phyloP scores from a whole-genome alignment of 1,140 invertebrate genomes.

The Maniola jurtina region DNA sequence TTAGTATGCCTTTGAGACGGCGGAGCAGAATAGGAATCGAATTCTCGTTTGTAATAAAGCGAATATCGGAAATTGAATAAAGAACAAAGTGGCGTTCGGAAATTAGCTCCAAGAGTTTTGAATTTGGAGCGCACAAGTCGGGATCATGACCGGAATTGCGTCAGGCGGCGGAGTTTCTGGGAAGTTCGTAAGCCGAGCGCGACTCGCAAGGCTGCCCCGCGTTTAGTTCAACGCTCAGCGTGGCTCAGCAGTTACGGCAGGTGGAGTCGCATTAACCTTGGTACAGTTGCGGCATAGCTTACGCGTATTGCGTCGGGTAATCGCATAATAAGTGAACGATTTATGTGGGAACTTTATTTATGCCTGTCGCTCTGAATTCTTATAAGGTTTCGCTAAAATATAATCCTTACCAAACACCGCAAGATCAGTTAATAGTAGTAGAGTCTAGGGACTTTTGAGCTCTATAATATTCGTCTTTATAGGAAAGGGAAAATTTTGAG shows the following conservation, averaged over 20 bases:
- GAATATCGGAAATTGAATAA: constrained; percentile 77
- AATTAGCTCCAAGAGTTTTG: constrained; percentile 74
- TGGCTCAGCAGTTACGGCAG: constrained; percentile 21
- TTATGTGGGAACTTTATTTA: constrained; percentile 2
- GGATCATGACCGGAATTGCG: constrained; percentile 76
- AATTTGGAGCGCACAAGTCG: constrained; percentile 57
- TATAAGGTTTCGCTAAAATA: too few species aligned
- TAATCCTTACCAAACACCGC: too few species aligned
- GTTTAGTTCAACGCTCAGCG: constrained; percentile 48
- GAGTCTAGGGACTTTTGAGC: too few species aligned
- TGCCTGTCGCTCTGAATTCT: background rate
- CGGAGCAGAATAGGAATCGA: constrained; percentile 22
- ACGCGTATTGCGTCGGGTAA: background rate
- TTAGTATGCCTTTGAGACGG: constrained; percentile 14
- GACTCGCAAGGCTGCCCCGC: constrained; percentile 41
- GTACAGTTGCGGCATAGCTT: background rate
- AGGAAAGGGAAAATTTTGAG: too few species aligned
- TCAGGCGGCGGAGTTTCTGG: constrained; percentile 61
- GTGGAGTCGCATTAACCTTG: constrained; percentile 19
- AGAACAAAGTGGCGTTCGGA: constrained; percentile 77
- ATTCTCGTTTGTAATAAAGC: constrained; percentile 47
- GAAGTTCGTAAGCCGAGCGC: constrained; percentile 60
- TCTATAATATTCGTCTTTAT: too few species aligned
- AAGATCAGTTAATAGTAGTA: too few species aligned
- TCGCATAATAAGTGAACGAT: background rate